These are phyloP conservation scores for Drosophila parvula DNA, from an alignment of 1,140 invertebrate species.

Conservation along the genomic window DNA sequence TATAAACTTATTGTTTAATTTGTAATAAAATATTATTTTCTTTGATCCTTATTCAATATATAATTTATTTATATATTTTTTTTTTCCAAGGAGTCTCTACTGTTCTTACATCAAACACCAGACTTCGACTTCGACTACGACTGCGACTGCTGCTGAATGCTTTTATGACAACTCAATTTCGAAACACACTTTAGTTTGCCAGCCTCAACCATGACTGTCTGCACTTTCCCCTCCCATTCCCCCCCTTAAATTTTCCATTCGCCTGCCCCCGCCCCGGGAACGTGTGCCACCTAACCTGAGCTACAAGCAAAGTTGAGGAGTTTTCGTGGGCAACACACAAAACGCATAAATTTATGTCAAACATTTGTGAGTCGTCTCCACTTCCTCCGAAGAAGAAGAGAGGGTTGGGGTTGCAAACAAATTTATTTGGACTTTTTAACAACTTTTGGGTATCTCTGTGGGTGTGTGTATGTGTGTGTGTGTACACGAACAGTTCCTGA, in stretches of 20 bases:
- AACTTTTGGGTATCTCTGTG: constrained; percentile 58
- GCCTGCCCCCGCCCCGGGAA: not conserved
- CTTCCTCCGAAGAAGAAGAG: constrained; percentile 20
- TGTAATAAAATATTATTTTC: not conserved
- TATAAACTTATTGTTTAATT: too few relatives aligned
- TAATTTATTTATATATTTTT: not conserved
- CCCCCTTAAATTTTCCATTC: not conserved
- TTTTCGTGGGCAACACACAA: constrained; percentile 63
- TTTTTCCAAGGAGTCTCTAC: constrained; percentile 19
- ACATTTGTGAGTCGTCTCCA: constrained; percentile 61
- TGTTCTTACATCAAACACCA: constrained; percentile 22
- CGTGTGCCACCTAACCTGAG: constrained; percentile 53
- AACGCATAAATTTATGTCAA: constrained; percentile 83
- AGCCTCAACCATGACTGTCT: constrained; percentile 43
- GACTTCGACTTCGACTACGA: constrained; percentile 14
- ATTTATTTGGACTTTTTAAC: constrained; percentile 82
- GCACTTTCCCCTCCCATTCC: not conserved
- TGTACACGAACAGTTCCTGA: constrained; percentile 2
- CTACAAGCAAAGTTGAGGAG: constrained; percentile 62
- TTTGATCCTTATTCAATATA: not conserved
- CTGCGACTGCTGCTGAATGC: constrained; percentile 34
- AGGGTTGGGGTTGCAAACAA: constrained; percentile 57
- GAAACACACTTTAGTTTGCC: constrained; percentile 77
- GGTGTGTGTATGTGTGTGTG: constrained; percentile 30
- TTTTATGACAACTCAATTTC: constrained; percentile 82